Evolutionary conservation across 92 coral and sea anemone species (phyloP).

Genomic region (Pocillopora meandrina): DNA sequence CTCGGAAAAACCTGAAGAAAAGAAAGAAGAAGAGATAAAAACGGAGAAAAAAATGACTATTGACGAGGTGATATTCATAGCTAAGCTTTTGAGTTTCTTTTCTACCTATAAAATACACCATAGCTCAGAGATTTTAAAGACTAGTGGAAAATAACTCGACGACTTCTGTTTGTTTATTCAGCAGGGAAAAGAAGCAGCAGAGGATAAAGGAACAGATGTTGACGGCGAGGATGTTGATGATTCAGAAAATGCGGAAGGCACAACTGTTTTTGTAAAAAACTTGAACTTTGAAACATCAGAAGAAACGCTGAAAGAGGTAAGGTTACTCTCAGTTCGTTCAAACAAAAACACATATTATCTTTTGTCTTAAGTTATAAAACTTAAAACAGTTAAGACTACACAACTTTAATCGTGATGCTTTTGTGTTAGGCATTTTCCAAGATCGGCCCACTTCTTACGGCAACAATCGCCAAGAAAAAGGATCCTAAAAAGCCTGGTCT

Average conservation of each 20-base stretch:
- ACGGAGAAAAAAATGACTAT: neutral
- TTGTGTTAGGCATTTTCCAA: constrained; percentile 66
- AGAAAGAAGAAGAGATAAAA: constrained; percentile 24
- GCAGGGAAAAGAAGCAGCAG: neutral
- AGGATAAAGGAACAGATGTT: neutral
- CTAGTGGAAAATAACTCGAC: neutral
- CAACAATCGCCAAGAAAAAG: constrained; percentile 86
- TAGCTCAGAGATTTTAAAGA: neutral
- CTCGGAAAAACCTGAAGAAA: constrained; percentile 39
- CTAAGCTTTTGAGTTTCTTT: neutral
- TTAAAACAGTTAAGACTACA: too few relatives aligned
- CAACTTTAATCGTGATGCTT: neutral
- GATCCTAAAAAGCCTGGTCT: constrained; percentile 88
- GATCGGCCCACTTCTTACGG: constrained; percentile 70
- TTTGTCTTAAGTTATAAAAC: too few relatives aligned
- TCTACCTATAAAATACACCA: neutral
- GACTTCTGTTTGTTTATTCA: neutral
- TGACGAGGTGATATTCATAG: constrained; percentile 14
- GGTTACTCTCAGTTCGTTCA: neutral
- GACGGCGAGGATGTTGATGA: constrained; percentile 53
- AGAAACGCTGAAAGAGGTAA: constrained; percentile 81
- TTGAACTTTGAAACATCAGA: constrained; percentile 87
- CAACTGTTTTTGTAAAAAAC: constrained; percentile 91
- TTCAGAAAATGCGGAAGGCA: constrained; percentile 69
- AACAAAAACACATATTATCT: too few relatives aligned